Base-by-base conservation (phyloP, 2,797 vertebrate species). In the Protosalanx chinensis region DNA sequence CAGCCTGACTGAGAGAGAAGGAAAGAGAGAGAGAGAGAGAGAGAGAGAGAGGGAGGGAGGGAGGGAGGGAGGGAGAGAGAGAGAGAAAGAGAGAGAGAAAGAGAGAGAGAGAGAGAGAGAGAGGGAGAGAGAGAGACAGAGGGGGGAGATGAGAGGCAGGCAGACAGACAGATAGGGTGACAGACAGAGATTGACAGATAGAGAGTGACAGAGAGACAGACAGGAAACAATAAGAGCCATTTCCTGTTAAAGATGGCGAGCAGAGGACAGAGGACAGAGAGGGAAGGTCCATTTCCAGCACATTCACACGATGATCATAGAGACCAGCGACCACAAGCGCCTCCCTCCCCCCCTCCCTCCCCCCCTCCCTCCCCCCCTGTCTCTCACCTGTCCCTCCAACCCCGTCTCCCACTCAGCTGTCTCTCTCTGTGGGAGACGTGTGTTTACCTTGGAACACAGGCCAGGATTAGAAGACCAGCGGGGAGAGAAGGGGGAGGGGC, bases 1-100 rank as follows among this genome's bases (percentile, higher is more conserved):
- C 93, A 96, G 92, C 92, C 90, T 88, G 74, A 68, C 49, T 62
- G 33, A 75, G 33, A 68, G 63, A 71, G 69, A 35, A 23, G 49
- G 27, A 57, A 59, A 68, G 49, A 46, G 46, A 61, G 27, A 16
- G 51, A 57, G 71, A 53, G 65, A 33, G 63, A 37, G 62, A 46
- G 57, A 16, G 7, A 62, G 58, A 29, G 33, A 59, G 20, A 8
- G 30, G 15, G 67, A 20, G 53, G 35, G 51, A 27, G 23, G 15
- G 20, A 53, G 37, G 29, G n/a, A 65, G 64, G 20, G 15, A 46
- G 64, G 49, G 15, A n/a, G 18, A 46, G 37, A 49, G n/a, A 27
- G 60, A 13, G 1, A 18, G 29, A 62, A 29, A 30, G 59, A 32
- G 61, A 7, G 32, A 35, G 2, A 6, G 33, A 10, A 3, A 35